Evolutionary conservation across 2,113 vertebrate species (phyloP).

Genomic region (Eidolon helvum): DNA sequence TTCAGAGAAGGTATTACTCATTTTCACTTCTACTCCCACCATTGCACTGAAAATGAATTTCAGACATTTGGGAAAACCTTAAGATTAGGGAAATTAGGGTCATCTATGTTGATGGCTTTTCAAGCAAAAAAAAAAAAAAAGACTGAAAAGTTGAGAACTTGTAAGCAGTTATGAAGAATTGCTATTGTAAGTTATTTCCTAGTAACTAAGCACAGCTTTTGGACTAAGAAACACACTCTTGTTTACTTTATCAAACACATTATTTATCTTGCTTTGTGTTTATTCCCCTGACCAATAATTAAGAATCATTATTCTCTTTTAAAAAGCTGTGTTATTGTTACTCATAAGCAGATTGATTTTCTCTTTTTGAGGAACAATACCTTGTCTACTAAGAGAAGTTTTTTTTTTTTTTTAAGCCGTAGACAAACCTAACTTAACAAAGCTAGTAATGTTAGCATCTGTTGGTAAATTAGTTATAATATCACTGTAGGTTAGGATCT

Average conservation of each 20-base stretch:
- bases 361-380: background rate
- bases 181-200: slow-evolving; percentile 33
- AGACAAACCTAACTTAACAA: background rate
- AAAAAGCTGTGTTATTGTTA: background rate
- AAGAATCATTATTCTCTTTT: background rate
- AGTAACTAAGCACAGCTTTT: background rate
- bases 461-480: background rate
- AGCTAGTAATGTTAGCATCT: background rate
- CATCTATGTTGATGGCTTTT: background rate
- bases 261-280: slow-evolving; percentile 11
- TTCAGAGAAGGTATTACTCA: slow-evolving; percentile 3
- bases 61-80: slow-evolving; percentile 27
- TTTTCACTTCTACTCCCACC: background rate
- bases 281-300: background rate
- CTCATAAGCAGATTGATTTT: slow-evolving; percentile 5
- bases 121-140: background rate
- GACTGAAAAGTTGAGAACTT: background rate
- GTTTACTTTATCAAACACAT: slow-evolving; percentile 1
- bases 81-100: background rate
- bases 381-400: background rate
- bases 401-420: background rate
- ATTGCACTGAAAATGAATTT: background rate
- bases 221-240: background rate
- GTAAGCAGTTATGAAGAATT: slow-evolving; percentile 12
- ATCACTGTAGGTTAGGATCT: background rate